Percentiles rank a stretch among this genome's conserved stretches.
These are phyloP conservation scores for Corticium candelabrum DNA, from an alignment of 37 sponge, comb jelly and placozoan genomes.

Conservation along the genomic window DNA sequence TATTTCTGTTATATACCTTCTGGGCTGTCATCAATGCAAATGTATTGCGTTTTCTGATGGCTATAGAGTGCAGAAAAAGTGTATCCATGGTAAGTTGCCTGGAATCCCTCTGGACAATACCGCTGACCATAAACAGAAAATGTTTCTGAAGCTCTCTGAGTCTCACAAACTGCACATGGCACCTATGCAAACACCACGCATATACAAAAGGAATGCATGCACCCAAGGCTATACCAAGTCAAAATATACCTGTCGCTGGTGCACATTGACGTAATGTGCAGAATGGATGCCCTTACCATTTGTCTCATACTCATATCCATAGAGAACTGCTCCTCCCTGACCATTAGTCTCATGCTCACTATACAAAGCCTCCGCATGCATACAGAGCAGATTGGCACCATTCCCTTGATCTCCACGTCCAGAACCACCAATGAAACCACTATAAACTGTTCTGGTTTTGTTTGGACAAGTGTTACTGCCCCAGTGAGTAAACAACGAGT, in stretches of 20 bases:
- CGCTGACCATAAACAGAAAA: neutral
- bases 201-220: no score
- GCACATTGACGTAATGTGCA: neutral
- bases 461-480: constrained; percentile 14
- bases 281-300: neutral
- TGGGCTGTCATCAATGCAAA: constrained; percentile 11
- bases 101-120: constrained; percentile 9
- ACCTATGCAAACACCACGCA: no score
- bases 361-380: constrained; percentile 8
- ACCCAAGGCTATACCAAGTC: neutral
- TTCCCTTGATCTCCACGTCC: neutral
- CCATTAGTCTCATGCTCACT: neutral
- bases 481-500: constrained; percentile 18
- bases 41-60: neutral
- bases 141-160: neutral
- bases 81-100: constrained; percentile 11
- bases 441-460: constrained; percentile 16
- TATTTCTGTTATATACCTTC: neutral
- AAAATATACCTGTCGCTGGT: neutral
- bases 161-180: constrained; percentile 25
- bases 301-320: neutral
- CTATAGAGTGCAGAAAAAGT: neutral
- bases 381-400: constrained; percentile 1
- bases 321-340: neutral
- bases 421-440: constrained; percentile 17